Evolutionary conservation across 2,888 invertebrate genomes (phyloP).

Genomic region (Hydriomena furcata): DNA sequence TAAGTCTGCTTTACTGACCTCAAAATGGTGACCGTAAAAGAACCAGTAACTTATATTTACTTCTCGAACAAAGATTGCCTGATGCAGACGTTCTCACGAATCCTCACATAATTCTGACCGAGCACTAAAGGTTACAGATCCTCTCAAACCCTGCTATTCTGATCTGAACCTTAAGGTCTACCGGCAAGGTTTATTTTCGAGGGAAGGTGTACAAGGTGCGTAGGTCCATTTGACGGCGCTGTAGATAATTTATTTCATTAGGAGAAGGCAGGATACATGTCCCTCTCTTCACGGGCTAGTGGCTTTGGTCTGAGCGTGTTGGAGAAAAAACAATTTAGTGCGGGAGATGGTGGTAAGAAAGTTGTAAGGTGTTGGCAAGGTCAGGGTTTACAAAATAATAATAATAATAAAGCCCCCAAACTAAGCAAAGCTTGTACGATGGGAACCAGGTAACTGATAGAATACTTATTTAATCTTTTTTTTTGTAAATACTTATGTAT

Average conservation of each 20-base stretch:
- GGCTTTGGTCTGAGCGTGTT: slow-evolving; percentile 65
- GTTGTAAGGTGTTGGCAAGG: neutral
- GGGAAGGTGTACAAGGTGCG: slow-evolving; percentile 12
- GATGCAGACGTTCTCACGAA: slow-evolving; percentile 30
- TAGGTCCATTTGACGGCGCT: slow-evolving; percentile 41
- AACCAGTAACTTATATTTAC: neutral
- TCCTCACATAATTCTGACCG: slow-evolving; percentile 16
- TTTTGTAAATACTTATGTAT: too few relatives aligned
- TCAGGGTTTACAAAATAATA: too few relatives aligned
- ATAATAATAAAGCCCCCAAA: too few relatives aligned
- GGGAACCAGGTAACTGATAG: too few relatives aligned
- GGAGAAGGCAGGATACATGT: slow-evolving; percentile 81
- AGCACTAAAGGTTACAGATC: slow-evolving; percentile 63
- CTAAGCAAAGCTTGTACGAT: too few relatives aligned
- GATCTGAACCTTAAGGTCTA: slow-evolving; percentile 31
- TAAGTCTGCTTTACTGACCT: too few relatives aligned
- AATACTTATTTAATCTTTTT: too few relatives aligned
- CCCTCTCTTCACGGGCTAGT: slow-evolving; percentile 80
- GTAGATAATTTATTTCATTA: slow-evolving; percentile 78
- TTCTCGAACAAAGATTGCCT: neutral
- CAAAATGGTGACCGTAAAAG: too few relatives aligned
- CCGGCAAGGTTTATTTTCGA: slow-evolving; percentile 30
- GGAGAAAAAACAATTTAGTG: slow-evolving; percentile 65
- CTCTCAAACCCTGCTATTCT: slow-evolving; percentile 41
- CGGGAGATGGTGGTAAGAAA: slow-evolving; percentile 32